These are phyloP conservation scores for Chiridota heheva DNA, from an alignment of 35 echinoderm and acorn worm species.

Conservation along the genomic window DNA sequence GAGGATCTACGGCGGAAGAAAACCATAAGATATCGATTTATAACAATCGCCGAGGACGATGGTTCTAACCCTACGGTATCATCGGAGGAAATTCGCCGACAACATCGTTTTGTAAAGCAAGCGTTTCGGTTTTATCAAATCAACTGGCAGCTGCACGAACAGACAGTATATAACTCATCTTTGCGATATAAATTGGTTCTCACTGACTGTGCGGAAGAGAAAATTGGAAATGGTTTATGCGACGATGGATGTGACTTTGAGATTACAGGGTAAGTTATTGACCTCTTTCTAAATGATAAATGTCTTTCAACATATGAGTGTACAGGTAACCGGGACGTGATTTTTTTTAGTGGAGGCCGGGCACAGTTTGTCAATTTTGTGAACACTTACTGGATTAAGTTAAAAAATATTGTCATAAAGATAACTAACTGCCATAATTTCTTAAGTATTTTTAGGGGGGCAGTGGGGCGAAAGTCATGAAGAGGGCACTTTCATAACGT, in stretches of 20 bases:
- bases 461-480: too few relatives aligned
- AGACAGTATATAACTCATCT: constrained; percentile 46
- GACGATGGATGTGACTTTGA: constrained; percentile 58
- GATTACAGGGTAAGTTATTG: constrained; percentile 58
- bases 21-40: constrained; percentile 57
- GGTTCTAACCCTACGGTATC: constrained; percentile 65
- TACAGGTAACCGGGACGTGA: too few relatives aligned
- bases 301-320: too few relatives aligned
- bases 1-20: constrained; percentile 37
- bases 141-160: constrained; percentile 40
- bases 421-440: too few relatives aligned
- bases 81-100: constrained; percentile 31
- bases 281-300: neutral
- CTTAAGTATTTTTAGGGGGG: too few relatives aligned
- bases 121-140: constrained; percentile 78
- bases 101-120: constrained; percentile 52
- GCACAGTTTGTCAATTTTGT: too few relatives aligned
- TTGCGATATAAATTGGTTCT: constrained; percentile 52
- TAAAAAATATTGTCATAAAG: too few relatives aligned
- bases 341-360: too few relatives aligned
- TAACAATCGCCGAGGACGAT: constrained; percentile 77
- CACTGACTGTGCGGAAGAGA: constrained; percentile 22
- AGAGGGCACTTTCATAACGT: too few relatives aligned
- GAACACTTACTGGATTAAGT: too few relatives aligned
- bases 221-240: constrained; percentile 73